A percentile compares a stretch with the other conserved stretches of the same genome.
Conservation (phyloP, 2,113 vertebrate species). For the Protobothrops flavoviridis region DNA sequence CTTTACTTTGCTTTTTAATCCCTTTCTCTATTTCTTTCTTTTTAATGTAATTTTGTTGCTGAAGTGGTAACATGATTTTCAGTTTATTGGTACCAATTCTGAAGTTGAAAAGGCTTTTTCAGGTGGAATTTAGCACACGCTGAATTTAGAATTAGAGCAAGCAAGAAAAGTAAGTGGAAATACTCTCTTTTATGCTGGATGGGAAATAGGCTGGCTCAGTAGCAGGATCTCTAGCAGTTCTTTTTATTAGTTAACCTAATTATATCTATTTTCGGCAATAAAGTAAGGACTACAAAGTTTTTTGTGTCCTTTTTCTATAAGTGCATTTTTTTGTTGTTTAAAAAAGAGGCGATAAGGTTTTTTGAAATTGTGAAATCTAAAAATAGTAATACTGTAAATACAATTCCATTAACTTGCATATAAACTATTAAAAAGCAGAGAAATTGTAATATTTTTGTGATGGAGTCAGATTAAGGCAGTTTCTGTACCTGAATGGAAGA, state of each 20-base stretch:
- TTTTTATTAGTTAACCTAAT: conserved; percentile 89
- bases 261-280: conserved; percentile 99
- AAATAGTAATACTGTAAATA: conserved; percentile 90
- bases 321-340: conserved; percentile 91
- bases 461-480: conserved; percentile 83
- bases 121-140: conserved; percentile 69
- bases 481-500: conserved; percentile 73
- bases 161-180: conserved; percentile 60
- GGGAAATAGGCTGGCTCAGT: conserved; percentile 74
- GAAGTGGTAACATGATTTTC: conserved; percentile 77
- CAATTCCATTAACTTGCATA: conserved; percentile 96
- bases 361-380: conserved; percentile 90
- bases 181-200: conserved; percentile 60
- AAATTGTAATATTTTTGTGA: conserved; percentile 97
- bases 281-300: conserved; percentile 94
- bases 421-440: conserved; percentile 84
- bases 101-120: conserved; percentile 58
- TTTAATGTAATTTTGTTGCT: conserved; percentile 68
- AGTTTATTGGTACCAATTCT: conserved; percentile 72
- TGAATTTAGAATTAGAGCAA: conserved; percentile 55
- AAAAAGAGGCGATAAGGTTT: conserved; percentile 85
- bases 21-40: conserved; percentile 26
- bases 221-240: conserved; percentile 81
- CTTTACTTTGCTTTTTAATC: conserved; percentile 54
- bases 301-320: conserved; percentile 92